Conservation (phyloP, 2,113 vertebrate genomes). For the Mustela lutreola region DNA sequence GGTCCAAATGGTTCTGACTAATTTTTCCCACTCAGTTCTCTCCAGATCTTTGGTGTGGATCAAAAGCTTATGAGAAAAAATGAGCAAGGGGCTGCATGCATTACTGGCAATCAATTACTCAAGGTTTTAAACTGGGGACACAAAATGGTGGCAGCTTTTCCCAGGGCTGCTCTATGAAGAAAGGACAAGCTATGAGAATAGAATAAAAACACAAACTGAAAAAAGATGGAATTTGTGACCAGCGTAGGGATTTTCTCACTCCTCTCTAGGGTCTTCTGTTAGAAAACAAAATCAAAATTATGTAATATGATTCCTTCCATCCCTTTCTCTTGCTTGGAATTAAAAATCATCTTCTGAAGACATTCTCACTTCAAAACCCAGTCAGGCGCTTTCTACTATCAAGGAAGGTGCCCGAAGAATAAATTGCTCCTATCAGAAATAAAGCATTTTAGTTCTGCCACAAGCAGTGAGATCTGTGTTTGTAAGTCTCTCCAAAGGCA, state of each 20-base stretch:
- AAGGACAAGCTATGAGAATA: background rate
- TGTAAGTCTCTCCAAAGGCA: slow-evolving; percentile 88
- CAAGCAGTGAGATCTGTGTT: slow-evolving; percentile 86
- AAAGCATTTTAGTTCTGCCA: slow-evolving; percentile 88
- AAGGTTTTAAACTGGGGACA: slow-evolving; percentile 45
- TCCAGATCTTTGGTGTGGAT: slow-evolving; percentile 56
- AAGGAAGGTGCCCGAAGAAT: slow-evolving; percentile 86
- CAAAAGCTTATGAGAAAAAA: slow-evolving; percentile 60
- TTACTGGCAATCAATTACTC: slow-evolving; percentile 57
- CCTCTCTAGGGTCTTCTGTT: slow-evolving; percentile 69
- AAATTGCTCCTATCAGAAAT: slow-evolving; percentile 88
- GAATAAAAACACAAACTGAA: slow-evolving; percentile 51
- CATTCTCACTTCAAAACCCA: slow-evolving; percentile 84
- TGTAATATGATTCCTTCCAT: slow-evolving; percentile 52
- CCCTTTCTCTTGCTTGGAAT: slow-evolving; percentile 81
- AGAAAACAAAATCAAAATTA: slow-evolving; percentile 80
- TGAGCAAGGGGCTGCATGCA: background rate
- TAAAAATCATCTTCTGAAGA: slow-evolving; percentile 84
- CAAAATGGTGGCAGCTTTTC: slow-evolving; percentile 57
- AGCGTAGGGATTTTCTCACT: slow-evolving; percentile 63
- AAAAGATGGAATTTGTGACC: slow-evolving; percentile 1
- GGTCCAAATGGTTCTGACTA: slow-evolving; percentile 54
- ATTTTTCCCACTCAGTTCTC: slow-evolving; percentile 47
- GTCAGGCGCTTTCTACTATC: slow-evolving; percentile 83
- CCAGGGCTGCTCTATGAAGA: background rate